Evolutionary conservation across 1,140 invertebrate species (phyloP).

Genomic region (Pseudomyrmex dendroicus): DNA sequence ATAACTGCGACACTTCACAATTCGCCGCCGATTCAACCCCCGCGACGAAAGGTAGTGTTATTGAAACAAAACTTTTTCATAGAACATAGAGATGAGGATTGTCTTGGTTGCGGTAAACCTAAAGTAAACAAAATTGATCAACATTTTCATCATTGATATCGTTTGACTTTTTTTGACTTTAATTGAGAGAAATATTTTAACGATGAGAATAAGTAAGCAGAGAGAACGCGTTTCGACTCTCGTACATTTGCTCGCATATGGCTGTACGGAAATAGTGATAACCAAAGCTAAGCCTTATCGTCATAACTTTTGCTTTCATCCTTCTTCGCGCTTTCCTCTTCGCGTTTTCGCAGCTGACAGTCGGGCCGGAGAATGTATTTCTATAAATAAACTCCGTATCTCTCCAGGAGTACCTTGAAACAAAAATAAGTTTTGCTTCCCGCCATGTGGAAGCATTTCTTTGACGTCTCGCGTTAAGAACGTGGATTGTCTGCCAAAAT

Average conservation of each 20-base stretch:
- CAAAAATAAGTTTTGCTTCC: conserved; percentile 76
- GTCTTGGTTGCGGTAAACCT: too few species aligned
- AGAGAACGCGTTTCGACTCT: background rate
- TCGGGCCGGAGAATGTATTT: conserved; percentile 64
- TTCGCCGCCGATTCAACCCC: conserved; percentile 69
- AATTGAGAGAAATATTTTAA: background rate
- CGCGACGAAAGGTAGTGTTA: conserved; percentile 70
- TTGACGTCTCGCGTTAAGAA: conserved; percentile 17
- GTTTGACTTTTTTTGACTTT: background rate
- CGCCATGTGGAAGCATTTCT: conserved; percentile 52
- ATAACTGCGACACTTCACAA: conserved; percentile 79
- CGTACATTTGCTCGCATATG: background rate
- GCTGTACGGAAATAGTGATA: background rate
- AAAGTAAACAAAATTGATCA: too few species aligned
- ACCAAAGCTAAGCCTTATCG: background rate
- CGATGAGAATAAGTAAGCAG: background rate
- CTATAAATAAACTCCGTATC: conserved; percentile 78
- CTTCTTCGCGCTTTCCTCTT: conserved; percentile 13
- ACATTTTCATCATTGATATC: background rate
- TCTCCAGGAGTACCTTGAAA: conserved; percentile 73
- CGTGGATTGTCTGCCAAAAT: background rate
- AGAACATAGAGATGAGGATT: too few species aligned
- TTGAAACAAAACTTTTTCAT: conserved; percentile 10
- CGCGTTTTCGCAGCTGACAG: conserved; percentile 71
- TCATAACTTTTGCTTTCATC: conserved; percentile 19